These are phyloP conservation scores for Lasioglossum marginatum DNA, from an alignment of 2,888 invertebrate genomes.

Conservation along the genomic window DNA sequence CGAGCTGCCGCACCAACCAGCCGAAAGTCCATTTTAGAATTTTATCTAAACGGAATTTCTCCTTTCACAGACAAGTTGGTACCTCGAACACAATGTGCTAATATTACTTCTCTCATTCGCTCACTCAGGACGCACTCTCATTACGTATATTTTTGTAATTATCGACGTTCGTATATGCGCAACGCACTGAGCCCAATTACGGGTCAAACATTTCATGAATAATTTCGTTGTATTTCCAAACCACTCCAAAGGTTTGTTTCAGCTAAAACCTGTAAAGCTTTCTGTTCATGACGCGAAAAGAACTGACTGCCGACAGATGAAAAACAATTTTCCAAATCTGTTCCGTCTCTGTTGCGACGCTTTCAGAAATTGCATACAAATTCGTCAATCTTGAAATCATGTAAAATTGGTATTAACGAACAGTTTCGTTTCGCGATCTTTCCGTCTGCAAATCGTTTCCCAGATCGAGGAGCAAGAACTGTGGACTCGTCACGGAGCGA, in stretches of 20 bases:
- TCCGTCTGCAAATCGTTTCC: not conserved
- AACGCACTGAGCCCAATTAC: not conserved
- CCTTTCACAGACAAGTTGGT: not conserved
- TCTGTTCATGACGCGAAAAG: not conserved
- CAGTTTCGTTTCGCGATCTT: not conserved
- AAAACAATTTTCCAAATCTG: not conserved
- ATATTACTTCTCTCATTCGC: not conserved
- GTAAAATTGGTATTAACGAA: not conserved
- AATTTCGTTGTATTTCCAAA: not conserved
- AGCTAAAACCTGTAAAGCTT: not conserved
- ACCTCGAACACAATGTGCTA: not conserved
- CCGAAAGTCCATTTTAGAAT: not conserved
- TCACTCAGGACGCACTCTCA: not conserved
- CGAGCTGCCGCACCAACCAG: not conserved
- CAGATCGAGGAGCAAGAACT: not conserved
- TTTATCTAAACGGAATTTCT: not conserved
- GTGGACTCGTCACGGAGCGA: not conserved
- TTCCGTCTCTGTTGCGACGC: no score
- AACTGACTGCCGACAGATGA: not conserved
- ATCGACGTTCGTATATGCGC: not conserved
- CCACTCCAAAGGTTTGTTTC: not conserved
- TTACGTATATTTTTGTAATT: not conserved
- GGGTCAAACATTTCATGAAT: not conserved
- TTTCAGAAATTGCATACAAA: no score
- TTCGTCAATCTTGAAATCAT: no score